A percentile compares a stretch with the other conserved stretches of the same genome.
Conservation (phyloP, 2,113 vertebrate genomes). For the Rhynchomys soricoides region DNA sequence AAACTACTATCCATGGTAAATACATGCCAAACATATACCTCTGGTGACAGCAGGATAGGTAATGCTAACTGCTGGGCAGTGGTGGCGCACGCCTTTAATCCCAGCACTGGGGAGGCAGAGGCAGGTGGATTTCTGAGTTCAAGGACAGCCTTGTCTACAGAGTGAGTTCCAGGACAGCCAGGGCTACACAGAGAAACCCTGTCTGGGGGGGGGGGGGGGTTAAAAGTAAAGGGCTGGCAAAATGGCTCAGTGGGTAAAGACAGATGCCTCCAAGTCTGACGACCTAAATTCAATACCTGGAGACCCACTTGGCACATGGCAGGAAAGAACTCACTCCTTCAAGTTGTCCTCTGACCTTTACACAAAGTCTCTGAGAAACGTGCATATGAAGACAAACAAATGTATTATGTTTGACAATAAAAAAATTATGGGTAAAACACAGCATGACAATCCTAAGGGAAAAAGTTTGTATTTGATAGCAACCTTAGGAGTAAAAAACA, state of each 20-base stretch:
- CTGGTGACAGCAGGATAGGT: neutral
- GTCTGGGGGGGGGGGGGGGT: too few species aligned
- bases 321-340: neutral
- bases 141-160: too few species aligned
- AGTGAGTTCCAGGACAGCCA: too few species aligned
- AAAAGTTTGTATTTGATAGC: neutral
- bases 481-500: neutral
- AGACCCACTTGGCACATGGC: neutral
- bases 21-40: constrained; percentile 24
- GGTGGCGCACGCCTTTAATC: too few species aligned
- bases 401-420: neutral
- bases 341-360: neutral
- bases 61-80: too few species aligned
- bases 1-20: constrained; percentile 7
- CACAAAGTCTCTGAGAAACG: neutral
- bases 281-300: neutral
- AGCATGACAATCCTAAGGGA: neutral
- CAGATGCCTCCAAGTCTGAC: neutral
- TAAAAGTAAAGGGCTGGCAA: constrained; percentile 17
- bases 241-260: neutral
- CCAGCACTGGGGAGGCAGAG: too few species aligned
- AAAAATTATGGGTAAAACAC: neutral
- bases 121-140: too few species aligned
- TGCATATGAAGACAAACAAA: neutral
- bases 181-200: too few species aligned